Evolutionary conservation across 1,140 invertebrate species (phyloP).

Genomic region (Penaeus vannamei): DNA sequence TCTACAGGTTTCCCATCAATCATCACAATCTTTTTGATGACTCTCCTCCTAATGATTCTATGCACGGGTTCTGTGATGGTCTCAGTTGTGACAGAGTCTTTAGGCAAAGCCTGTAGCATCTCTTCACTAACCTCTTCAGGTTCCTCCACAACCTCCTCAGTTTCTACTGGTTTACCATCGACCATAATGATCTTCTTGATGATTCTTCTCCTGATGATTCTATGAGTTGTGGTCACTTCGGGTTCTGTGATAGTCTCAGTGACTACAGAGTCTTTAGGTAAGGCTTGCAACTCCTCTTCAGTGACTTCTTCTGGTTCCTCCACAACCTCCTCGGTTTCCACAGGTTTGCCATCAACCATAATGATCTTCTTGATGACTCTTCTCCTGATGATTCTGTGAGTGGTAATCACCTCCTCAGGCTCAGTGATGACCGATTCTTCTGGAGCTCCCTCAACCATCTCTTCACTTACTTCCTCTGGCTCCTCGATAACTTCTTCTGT

Average conservation of each 20-base stretch:
- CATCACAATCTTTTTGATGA: too few relatives aligned
- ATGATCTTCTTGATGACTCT: constrained; percentile 38
- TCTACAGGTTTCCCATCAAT: too few relatives aligned
- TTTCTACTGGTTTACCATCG: too few relatives aligned
- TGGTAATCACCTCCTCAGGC: neutral
- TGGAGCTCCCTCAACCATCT: neutral
- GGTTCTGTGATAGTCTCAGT: neutral
- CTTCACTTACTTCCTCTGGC: neutral
- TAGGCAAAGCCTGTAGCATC: too few relatives aligned
- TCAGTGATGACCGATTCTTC: neutral
- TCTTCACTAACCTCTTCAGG: too few relatives aligned
- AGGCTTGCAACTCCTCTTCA: neutral
- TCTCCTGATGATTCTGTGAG: neutral
- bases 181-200: too few relatives aligned
- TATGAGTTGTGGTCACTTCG: too few relatives aligned
- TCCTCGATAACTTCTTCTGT: neutral
- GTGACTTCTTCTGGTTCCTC: neutral
- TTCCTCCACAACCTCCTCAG: too few relatives aligned
- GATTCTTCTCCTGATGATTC: too few relatives aligned
- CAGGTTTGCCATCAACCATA: constrained; percentile 27
- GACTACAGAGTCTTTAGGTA: neutral
- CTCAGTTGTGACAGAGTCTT: too few relatives aligned
- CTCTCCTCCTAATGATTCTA: too few relatives aligned
- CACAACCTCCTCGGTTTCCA: neutral
- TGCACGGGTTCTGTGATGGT: too few relatives aligned